Percentiles rank a stretch among this genome's conserved stretches.
Conservation (phyloP, 2,797 vertebrate species). For the Anguilla obscura region DNA sequence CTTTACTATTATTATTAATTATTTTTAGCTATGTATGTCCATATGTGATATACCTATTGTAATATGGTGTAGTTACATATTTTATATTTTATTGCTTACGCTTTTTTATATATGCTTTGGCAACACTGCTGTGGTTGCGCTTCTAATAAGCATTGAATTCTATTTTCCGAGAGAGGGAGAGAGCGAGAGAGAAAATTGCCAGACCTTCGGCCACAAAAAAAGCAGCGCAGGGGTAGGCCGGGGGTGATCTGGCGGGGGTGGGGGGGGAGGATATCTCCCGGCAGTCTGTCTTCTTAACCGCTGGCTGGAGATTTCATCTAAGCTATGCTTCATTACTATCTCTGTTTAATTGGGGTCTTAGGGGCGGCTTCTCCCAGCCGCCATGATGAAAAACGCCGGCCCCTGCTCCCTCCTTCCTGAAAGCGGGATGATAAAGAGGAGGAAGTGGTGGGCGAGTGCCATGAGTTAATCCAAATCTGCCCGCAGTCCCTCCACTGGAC, state of each 20-base stretch:
- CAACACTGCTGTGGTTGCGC: neutral
- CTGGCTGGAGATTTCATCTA: neutral
- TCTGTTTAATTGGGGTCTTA: conserved; percentile 16
- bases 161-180: neutral
- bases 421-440: neutral
- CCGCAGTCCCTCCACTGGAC: neutral
- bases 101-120: neutral
- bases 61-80: neutral
- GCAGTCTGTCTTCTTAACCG: conserved; percentile 1
- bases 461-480: neutral
- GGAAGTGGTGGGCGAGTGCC: neutral
- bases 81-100: neutral
- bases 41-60: neutral
- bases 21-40: neutral
- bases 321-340: conserved; percentile 5
- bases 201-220: neutral
- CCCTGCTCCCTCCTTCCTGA: neutral
- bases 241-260: neutral
- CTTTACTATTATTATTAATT: neutral
- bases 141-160: neutral
- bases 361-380: neutral
- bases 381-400: neutral
- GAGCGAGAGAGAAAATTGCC: neutral
- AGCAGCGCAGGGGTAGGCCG: neutral
- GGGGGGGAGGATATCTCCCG: neutral